Evolutionary conservation across 1,140 invertebrate species (phyloP).

Genomic region (Phenacoccus solenopsis): DNA sequence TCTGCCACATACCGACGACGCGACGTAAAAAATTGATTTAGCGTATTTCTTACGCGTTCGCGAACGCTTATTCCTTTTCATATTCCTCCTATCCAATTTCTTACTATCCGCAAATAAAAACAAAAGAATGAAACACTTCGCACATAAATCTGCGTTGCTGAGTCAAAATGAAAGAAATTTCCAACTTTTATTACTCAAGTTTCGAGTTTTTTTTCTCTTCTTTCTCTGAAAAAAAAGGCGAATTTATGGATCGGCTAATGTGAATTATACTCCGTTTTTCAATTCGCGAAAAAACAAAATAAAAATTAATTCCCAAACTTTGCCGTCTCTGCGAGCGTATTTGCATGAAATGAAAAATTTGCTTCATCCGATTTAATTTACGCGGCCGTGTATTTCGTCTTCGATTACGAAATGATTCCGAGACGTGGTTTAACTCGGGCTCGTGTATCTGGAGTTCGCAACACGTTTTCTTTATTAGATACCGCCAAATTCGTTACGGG

Average conservation of each 20-base stretch:
- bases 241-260: background rate
- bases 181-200: background rate
- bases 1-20: background rate
- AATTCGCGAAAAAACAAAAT: background rate
- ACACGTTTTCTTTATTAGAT: no score
- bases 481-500: no score
- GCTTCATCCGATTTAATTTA: no score
- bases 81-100: background rate
- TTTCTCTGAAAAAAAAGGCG: background rate
- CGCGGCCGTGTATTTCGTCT: no score
- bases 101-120: background rate
- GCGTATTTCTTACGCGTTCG: background rate
- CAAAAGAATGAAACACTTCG: background rate
- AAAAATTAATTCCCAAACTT: background rate
- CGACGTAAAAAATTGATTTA: background rate
- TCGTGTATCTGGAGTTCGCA: no score
- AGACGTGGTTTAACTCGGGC: no score
- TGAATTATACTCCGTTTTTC: background rate
- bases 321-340: background rate
- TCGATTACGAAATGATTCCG: no score
- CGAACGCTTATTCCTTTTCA: no score
- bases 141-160: background rate
- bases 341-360: constrained; percentile 3
- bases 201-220: no score
- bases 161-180: background rate